Conservation (phyloP, 2,888 invertebrate genomes). For the Melieria omissa region DNA sequence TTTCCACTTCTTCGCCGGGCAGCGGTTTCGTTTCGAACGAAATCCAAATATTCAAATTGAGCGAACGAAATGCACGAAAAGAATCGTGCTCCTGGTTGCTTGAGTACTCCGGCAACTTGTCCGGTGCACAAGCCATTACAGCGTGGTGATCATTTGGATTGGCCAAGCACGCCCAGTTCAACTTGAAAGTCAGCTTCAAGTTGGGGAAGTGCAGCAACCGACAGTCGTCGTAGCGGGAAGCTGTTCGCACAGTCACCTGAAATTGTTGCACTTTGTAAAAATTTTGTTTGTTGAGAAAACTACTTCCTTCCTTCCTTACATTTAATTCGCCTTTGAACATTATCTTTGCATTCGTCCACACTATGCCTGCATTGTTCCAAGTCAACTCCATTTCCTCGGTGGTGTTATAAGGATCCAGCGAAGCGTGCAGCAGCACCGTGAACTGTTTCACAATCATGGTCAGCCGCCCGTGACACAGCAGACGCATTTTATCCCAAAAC, state of each 20-base stretch:
- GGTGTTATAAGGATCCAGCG: conserved; percentile 97
- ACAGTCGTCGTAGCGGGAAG: conserved; percentile 99
- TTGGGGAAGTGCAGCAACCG: conserved; percentile 91
- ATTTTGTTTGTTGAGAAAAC: too few relatives aligned
- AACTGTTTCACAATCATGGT: conserved; percentile 89
- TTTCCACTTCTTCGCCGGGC: conserved; percentile 68
- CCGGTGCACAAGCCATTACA: conserved; percentile 95
- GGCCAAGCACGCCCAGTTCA: conserved; percentile 92
- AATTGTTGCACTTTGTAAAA: neutral
- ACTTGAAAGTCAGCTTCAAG: conserved; percentile 82
- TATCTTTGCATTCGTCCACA: conserved; percentile 95
- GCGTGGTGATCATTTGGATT: conserved; percentile 96
- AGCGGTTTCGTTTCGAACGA: conserved; percentile 80
- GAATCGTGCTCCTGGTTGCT: conserved; percentile 96
- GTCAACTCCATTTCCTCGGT: conserved; percentile 99
- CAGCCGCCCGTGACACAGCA: conserved; percentile 91
- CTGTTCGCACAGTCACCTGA: conserved; percentile 85
- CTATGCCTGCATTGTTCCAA: conserved; percentile 92
- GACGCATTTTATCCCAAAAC: conserved; percentile 97
- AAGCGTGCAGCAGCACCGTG: conserved; percentile 93
- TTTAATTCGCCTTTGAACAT: conserved; percentile 93
- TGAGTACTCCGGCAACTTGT: conserved; percentile 95
- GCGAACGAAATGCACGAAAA: conserved; percentile 92
- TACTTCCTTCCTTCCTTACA: conserved; percentile 67
- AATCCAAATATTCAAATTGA: conserved; percentile 82